Evolutionary conservation across 2,797 vertebrate species (phyloP), one percentile per base, ranked within the genome.

Genomic region (Synaphobranchus kaupii): DNA sequence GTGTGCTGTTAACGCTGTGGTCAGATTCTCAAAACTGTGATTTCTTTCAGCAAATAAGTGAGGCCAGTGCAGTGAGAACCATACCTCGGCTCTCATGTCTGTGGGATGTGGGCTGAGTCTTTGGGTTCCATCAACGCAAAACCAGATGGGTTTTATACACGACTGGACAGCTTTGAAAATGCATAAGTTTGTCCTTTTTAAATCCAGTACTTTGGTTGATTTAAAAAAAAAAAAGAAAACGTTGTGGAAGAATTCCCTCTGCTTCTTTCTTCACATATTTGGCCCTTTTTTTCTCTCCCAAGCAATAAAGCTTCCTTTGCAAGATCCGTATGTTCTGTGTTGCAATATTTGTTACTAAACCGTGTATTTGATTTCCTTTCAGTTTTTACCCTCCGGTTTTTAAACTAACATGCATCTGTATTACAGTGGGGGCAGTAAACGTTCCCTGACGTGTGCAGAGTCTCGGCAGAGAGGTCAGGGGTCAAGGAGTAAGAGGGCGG

Each of bases 231-330:
- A 39, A 12, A 76, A 84, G 84, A 81, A 47, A 82, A 58, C 76
- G 31, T 85, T 85, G 34, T 85, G 60, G 87, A 88, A 85, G 12
- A 76, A 34, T 56, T 66, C 86, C 48, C 84, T 78, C 63, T 52
- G 84, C 87, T 86, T 76, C 90, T 89, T 56, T 17, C 28, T 63
- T 85, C 44, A 73, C 63, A 85, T 31, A 71, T 85, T 85, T 93
- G 92, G 90, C 94, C 90, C 93, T 91, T 94, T 94, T 91, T 92
- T 90, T 85, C 93, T 94, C 94, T 96, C 93, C 94, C 91, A 94
- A 95, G 95, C 95, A 96, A 96, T 96, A 96, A 96, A 95, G 94
- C 93, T 95, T 95, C 89, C 91, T 95, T 95, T 95, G 94, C 95
- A 96, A 95, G 95, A 96, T 87, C 85, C 83, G 34, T 89, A 84